Percentiles rank a stretch among this genome's conserved stretches.
phyloP scores from a whole-genome alignment of 2,113 vertebrate genomes.

The Rhegmatorhina hoffmannsi region DNA sequence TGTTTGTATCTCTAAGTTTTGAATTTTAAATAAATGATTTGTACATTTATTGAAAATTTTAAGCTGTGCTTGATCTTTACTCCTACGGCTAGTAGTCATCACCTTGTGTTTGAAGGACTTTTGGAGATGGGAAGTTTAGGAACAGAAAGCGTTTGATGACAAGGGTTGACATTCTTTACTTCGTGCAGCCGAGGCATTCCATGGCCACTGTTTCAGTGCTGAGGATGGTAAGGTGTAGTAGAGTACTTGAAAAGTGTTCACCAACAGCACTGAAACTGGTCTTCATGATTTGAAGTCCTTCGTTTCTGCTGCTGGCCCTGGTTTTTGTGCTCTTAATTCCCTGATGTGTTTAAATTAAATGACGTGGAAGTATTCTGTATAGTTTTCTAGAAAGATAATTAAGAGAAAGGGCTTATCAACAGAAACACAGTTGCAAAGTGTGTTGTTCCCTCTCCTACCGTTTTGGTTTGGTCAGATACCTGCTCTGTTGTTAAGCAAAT shows the following conservation, averaged over 20 bases:
- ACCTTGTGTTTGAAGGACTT: neutral
- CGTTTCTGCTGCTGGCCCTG: neutral
- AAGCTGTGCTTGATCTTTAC: neutral
- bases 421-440: neutral
- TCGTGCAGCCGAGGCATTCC: neutral
- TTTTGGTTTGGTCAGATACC: neutral
- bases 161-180: neutral
- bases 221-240: neutral
- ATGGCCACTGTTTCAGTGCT: neutral
- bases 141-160: neutral
- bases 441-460: neutral
- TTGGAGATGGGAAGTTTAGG: neutral
- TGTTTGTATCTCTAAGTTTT: constrained; percentile 69
- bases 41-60: constrained; percentile 42
- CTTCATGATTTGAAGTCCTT: neutral
- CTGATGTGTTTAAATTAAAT: neutral
- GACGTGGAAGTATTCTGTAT: neutral
- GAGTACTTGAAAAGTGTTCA: neutral
- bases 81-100: neutral
- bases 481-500: neutral
- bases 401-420: neutral
- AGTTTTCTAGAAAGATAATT: neutral
- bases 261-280: fast-evolving
- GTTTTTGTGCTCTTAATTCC: neutral
- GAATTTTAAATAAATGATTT: constrained; percentile 77